Conservation (phyloP, 1,140 invertebrate species). For the Sitophilus oryzae region DNA sequence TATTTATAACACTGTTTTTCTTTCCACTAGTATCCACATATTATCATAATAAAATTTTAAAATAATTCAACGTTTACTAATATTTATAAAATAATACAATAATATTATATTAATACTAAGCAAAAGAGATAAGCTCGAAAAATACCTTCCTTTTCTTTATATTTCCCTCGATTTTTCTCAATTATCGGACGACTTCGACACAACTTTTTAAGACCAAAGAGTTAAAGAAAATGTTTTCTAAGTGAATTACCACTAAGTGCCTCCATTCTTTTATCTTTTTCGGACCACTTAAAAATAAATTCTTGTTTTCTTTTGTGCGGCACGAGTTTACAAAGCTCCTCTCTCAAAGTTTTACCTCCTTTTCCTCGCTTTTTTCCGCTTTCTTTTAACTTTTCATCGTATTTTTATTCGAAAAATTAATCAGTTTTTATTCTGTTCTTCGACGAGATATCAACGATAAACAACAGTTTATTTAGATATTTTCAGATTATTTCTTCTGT, state of each 20-base stretch:
- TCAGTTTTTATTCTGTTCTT: no score
- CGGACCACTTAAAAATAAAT: constrained; percentile 25
- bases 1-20: no score
- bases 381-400: constrained; percentile 14
- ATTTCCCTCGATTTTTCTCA: constrained; percentile 17
- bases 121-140: no score
- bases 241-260: constrained; percentile 25
- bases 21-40: no score
- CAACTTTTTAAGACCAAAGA: constrained; percentile 15
- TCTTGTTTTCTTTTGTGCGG: constrained; percentile 23
- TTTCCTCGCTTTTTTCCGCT: constrained; percentile 4
- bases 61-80: no score
- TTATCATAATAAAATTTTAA: no score
- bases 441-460: no score
- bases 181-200: constrained; percentile 19
- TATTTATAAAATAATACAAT: no score
- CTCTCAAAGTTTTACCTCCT: constrained; percentile 14
- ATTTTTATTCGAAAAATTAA: constrained; percentile 1
- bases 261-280: constrained; percentile 25
- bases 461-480: no score
- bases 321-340: constrained; percentile 12
- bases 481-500: no score
- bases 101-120: no score
- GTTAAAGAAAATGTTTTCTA: constrained; percentile 27
- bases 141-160: constrained; percentile 3